Base-by-base conservation (phyloP, 2,797 vertebrate species). In the Danio kyathit region DNA sequence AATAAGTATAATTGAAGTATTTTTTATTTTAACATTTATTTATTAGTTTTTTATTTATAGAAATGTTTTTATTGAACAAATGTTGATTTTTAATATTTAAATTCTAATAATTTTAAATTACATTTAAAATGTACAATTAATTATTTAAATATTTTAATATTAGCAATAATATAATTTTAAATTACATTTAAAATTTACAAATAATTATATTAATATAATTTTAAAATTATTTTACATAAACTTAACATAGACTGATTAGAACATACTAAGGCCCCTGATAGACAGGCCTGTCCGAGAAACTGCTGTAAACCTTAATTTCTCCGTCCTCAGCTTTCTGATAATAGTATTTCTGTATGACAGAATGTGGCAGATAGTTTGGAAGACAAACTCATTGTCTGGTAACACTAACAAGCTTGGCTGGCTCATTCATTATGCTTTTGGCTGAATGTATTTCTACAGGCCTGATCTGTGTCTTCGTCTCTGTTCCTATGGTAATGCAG, bases 401-500 rank as follows among this genome's bases (percentile, higher is more conserved):
- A 79, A 70, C 12, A 19, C 76, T 79, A 70, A 79, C 76, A 70
- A 70, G 76, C 76, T 70, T 70, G 65, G 56, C 56, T 1, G 17
- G 52, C 41, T 48, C 51, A 40, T 40, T 69, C 76, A 78, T 79
- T 70, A 59, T 59, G 12, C 54, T 60, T 29, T 41, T 61, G 29
- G 57, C 40, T 71, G 44, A 51, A 71, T 71, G 48, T 61, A 71
- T 71, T 61, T 52, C 43, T 63, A 16, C 76, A 71, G 57, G 17
- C 67, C 48, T 79, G 76, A 61, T 71, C 57, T 71, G 71, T 51
- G 46, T 79, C 56, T 59, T 21, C 13, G 43, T 51, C 65, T 51
- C 65, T 51, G 76, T 79, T 79, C 51, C 56, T 79, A 79, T 79
- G 67, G 66, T 61, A 79, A 79, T 79, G 40, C 57, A 79, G 67